These are phyloP conservation scores for Conger conger DNA, from an alignment of 2,113 vertebrate genomes.

Conservation along the genomic window DNA sequence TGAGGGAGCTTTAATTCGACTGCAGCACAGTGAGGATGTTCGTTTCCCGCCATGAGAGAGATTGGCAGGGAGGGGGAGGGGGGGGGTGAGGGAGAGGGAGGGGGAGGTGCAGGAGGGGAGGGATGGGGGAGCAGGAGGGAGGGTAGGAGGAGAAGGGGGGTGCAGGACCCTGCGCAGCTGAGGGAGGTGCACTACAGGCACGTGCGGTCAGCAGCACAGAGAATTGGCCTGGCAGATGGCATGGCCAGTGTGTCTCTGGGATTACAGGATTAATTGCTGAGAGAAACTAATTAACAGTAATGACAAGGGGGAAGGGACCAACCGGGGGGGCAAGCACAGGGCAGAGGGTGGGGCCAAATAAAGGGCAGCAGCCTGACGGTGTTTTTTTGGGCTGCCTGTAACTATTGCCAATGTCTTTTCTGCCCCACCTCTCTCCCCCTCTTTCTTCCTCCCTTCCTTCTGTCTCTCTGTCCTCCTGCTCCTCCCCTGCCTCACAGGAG, in stretches of 20 bases:
- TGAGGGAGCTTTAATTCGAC: constrained; percentile 16
- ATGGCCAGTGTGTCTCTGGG: constrained; percentile 47
- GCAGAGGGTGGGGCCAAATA: constrained; percentile 28
- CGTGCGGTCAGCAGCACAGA: background rate
- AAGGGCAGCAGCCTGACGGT: constrained; percentile 20
- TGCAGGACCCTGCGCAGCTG: background rate
- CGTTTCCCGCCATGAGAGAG: constrained; percentile 9
- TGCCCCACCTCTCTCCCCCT: background rate
- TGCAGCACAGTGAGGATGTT: constrained; percentile 8
- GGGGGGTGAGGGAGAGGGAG: too few species aligned
- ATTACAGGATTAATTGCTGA: constrained; percentile 66
- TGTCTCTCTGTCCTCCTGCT: background rate
- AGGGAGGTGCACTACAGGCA: background rate
- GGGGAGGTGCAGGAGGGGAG: too few species aligned
- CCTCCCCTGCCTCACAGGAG: constrained; percentile 46
- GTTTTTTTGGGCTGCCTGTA: constrained; percentile 4
- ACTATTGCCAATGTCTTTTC: constrained; percentile 2
- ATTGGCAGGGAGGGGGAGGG: constrained; percentile 10
- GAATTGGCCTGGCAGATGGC: constrained; percentile 60
- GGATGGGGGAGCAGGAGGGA: background rate
- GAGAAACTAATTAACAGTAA: constrained; percentile 53
- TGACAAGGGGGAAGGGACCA: constrained; percentile 24
- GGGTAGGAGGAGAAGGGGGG: background rate
- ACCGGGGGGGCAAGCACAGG: constrained; percentile 22
- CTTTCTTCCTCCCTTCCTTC: background rate